Evolutionary conservation across 2,888 invertebrate species (phyloP).

Genomic region (Caenorhabditis macrosperma): DNA sequence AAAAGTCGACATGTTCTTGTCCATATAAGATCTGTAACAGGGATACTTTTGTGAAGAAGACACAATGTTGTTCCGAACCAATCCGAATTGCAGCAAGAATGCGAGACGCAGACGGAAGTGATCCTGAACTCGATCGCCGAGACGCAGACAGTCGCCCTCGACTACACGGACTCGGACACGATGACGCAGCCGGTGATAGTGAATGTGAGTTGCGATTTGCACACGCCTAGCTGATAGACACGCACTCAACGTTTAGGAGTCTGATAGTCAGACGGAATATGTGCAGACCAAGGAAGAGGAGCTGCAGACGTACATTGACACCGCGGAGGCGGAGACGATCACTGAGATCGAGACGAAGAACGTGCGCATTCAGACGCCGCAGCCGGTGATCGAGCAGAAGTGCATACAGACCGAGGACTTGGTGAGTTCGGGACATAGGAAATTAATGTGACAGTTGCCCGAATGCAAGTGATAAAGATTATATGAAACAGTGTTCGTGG

Average conservation of each 20-base stretch:
- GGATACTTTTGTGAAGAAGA: too few relatives aligned
- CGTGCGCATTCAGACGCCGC: conserved; percentile 75
- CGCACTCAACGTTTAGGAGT: conserved; percentile 59
- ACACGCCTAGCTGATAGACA: conserved; percentile 5
- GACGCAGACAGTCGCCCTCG: conserved; percentile 67
- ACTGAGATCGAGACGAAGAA: conserved; percentile 74
- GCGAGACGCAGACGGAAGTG: conserved; percentile 66
- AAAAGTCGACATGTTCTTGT: too few relatives aligned
- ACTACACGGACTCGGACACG: conserved; percentile 63
- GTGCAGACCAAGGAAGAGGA: conserved; percentile 71
- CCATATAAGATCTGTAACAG: too few relatives aligned
- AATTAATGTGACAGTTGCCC: too few relatives aligned
- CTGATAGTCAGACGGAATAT: conserved; percentile 73
- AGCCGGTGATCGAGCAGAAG: conserved; percentile 69
- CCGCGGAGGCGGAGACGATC: conserved; percentile 70
- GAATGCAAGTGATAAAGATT: too few relatives aligned
- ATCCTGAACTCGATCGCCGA: conserved; percentile 59
- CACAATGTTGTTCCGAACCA: too few relatives aligned
- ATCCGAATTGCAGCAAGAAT: conserved; percentile 23
- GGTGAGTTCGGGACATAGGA: conserved; percentile 21
- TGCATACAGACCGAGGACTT: conserved; percentile 75
- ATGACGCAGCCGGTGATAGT: conserved; percentile 58
- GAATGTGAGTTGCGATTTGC: conserved; percentile 31
- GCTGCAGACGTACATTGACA: conserved; percentile 74
- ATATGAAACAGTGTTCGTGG: background rate